Evolutionary conservation across 2,797 vertebrate genomes (phyloP).

Genomic region (Intellagama lesueurii): DNA sequence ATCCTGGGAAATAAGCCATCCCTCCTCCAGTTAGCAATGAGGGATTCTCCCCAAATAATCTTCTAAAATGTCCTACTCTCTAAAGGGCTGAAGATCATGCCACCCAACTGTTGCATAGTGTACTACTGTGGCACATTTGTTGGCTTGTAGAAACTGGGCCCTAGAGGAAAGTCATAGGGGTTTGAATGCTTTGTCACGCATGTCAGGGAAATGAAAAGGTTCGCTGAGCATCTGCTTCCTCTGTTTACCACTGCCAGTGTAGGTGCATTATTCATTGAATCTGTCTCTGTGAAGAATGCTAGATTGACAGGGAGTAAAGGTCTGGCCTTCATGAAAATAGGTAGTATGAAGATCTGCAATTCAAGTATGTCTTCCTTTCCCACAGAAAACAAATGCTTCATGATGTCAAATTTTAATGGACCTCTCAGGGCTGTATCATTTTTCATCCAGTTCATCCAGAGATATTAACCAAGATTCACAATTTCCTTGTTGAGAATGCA

Average conservation of each 20-base stretch:
- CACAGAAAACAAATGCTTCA: constrained; percentile 10
- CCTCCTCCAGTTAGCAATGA: constrained; percentile 37
- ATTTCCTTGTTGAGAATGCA: not conserved
- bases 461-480: not conserved
- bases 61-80: constrained; percentile 48
- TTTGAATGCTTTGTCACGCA: constrained; percentile 53
- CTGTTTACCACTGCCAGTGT: constrained; percentile 73
- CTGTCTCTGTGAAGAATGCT: constrained; percentile 43
- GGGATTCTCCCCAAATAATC: constrained; percentile 53
- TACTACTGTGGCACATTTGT: constrained; percentile 65
- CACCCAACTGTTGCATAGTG: constrained; percentile 44
- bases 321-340: constrained; percentile 54
- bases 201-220: constrained; percentile 72
- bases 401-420: constrained; percentile 17
- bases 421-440: not conserved
- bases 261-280: constrained; percentile 72
- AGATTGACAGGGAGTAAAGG: constrained; percentile 60
- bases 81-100: constrained; percentile 62
- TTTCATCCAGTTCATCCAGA: not conserved
- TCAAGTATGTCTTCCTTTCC: constrained; percentile 54
- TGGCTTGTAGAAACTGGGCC: constrained; percentile 62
- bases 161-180: constrained; percentile 59
- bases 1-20: constrained; percentile 42
- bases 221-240: constrained; percentile 74
- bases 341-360: constrained; percentile 1